These are phyloP conservation scores for Melangyna quadrimaculata DNA, from an alignment of 2,888 invertebrate species.

Conservation along the genomic window DNA sequence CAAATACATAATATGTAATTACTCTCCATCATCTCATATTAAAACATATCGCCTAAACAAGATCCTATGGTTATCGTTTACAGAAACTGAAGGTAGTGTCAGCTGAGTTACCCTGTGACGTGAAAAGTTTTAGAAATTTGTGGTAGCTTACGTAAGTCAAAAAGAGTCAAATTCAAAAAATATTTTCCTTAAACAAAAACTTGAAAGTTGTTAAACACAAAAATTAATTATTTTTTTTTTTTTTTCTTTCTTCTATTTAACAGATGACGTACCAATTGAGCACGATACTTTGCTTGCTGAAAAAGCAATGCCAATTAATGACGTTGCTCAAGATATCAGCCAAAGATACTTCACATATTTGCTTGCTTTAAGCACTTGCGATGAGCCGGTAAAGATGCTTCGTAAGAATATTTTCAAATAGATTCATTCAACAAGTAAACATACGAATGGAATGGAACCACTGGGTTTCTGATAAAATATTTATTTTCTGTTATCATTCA, in stretches of 20 bases:
- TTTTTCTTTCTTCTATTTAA: conserved; percentile 32
- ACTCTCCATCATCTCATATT: background rate
- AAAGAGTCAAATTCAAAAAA: conserved; percentile 37
- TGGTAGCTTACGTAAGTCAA: conserved; percentile 61
- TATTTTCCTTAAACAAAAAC: background rate
- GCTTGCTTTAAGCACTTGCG: background rate
- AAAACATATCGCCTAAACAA: conserved; percentile 41
- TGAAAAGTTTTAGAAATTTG: conserved; percentile 45
- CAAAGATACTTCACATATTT: background rate
- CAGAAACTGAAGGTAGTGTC: conserved; percentile 65
- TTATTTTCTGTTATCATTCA: background rate
- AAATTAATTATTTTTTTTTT: conserved; percentile 16
- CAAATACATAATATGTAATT: conserved; percentile 15
- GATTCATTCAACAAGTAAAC: background rate
- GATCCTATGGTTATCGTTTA: conserved; percentile 67
- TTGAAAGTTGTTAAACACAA: background rate
- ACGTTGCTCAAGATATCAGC: background rate
- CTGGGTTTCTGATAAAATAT: background rate
- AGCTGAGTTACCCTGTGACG: conserved; percentile 62
- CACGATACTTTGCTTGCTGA: background rate
- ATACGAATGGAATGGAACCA: background rate
- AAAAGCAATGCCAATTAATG: background rate
- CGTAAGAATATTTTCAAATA: background rate
- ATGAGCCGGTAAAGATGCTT: background rate
- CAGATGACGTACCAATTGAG: conserved; percentile 18